Conservation (phyloP, 2,113 vertebrate genomes). For the Equus przewalskii region DNA sequence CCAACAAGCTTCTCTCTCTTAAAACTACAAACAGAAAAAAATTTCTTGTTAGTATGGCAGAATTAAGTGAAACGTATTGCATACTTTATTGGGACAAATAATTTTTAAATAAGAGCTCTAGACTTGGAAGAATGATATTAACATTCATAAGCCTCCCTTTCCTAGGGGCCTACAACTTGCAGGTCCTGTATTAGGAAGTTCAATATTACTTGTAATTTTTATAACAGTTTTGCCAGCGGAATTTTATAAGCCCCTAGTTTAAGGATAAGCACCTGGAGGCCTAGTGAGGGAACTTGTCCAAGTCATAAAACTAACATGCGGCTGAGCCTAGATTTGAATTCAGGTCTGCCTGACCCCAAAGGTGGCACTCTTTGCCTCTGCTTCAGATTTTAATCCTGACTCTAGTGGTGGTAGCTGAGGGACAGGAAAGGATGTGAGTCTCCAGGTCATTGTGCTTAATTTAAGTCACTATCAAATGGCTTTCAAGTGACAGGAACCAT, state of each 20-base stretch:
- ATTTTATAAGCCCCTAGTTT: neutral
- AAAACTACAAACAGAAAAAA: constrained; percentile 39
- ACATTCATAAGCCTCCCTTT: neutral
- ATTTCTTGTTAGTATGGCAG: neutral
- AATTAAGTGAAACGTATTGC: neutral
- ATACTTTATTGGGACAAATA: neutral
- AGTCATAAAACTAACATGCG: neutral
- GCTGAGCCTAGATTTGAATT: neutral
- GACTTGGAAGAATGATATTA: neutral
- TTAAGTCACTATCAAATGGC: neutral
- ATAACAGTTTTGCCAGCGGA: neutral
- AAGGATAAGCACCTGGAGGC: neutral
- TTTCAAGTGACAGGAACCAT: neutral
- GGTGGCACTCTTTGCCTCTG: neutral
- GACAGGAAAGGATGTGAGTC: neutral
- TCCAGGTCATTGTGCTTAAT: neutral
- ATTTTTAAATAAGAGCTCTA: constrained; percentile 12
- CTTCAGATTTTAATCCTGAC: neutral
- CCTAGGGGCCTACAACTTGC: neutral
- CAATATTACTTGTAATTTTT: neutral
- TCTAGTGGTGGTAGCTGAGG: neutral
- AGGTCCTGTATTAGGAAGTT: neutral
- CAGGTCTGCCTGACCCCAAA: neutral
- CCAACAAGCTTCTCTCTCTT: neutral
- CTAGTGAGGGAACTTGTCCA: neutral